phyloP scores from a whole-genome alignment of 1,140 invertebrate genomes.

The Pseudomyrmex gracilis region DNA sequence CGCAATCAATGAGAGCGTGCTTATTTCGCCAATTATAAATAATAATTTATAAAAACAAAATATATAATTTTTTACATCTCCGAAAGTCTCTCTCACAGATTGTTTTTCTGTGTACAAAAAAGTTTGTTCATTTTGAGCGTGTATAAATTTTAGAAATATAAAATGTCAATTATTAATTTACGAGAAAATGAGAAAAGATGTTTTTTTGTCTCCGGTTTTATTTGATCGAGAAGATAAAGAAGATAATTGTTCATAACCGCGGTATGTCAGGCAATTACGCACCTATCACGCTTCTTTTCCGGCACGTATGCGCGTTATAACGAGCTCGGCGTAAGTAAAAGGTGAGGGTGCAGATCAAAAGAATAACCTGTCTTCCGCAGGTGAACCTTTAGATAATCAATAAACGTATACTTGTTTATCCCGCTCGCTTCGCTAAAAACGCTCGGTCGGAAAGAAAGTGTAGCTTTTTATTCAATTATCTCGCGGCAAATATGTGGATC shows the following conservation, averaged over 20 bases:
- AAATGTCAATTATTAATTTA: no score
- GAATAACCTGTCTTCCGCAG: constrained; percentile 24
- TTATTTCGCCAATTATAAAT: no score
- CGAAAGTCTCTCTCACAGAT: no score
- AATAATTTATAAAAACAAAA: no score
- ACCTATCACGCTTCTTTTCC: neutral
- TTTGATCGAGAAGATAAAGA: neutral
- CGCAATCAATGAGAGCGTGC: no score
- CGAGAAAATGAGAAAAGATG: neutral
- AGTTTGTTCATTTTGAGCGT: no score
- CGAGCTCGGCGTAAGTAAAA: constrained; percentile 6
- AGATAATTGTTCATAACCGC: neutral
- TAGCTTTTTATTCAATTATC: constrained; percentile 29
- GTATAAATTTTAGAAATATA: no score
- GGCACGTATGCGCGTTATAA: neutral
- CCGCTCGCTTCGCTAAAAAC: constrained; percentile 9
- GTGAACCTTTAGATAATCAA: constrained; percentile 20
- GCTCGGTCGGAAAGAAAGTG: neutral
- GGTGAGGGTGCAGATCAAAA: constrained; percentile 19
- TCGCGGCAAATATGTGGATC: neutral
- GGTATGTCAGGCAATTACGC: constrained; percentile 1
- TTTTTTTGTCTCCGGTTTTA: neutral
- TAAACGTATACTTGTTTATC: constrained; percentile 12
- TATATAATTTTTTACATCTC: no score
- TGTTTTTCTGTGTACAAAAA: no score